Evolutionary conservation across 2,888 invertebrate species (phyloP), one percentile per base, ranked within the genome.

Genomic region (Pyrgus malvae): DNA sequence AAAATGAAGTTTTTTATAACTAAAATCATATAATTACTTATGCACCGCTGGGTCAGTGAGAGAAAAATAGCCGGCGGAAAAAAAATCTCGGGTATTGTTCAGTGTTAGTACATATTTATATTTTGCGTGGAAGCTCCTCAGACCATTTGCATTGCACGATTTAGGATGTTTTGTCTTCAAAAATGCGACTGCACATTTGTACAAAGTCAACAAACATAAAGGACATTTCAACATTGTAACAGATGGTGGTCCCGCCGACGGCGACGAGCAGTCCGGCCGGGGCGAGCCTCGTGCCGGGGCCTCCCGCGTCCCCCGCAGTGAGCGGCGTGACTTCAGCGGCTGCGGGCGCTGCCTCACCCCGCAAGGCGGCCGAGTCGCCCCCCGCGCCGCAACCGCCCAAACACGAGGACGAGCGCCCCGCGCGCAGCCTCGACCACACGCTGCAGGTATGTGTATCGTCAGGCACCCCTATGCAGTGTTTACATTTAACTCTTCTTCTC

Each of bases 301-400:
- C 83, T 1, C 77, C 83, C 48, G 77, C 54, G 62, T 75, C 49
- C 68, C 80, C 40, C 71, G 29, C 29, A 2, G 23, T 23, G 23
- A 4, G 4, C 4, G 23, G 81, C 45, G 78, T 80, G 46, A 78
- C 48, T 82, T 50, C 23, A 6, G 23, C 23, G 23, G 23, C 6
- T 4, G n/a, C 29, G n/a, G 29, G 29, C 29, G 82, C 91, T 8
- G 85, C 88, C 37, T 91, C 91, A 2, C 93, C 71, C 91, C 17
- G 71, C 61, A 50, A 55, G 37, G 57, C 55, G 25, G 45, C 68
- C 1, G 42, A 46, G 16, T 84, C 89, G 14, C 91, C 91, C 67
- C 93, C 9, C 92, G 92, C 71, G 92, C 93, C 60, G 19, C 45
- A 62, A 49, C 72, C 58, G 60, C 76, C 70, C 35, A 58, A 71